Base-by-base conservation (phyloP, 2,888 invertebrate genomes). In the Chrysina gloriosa region DNA sequence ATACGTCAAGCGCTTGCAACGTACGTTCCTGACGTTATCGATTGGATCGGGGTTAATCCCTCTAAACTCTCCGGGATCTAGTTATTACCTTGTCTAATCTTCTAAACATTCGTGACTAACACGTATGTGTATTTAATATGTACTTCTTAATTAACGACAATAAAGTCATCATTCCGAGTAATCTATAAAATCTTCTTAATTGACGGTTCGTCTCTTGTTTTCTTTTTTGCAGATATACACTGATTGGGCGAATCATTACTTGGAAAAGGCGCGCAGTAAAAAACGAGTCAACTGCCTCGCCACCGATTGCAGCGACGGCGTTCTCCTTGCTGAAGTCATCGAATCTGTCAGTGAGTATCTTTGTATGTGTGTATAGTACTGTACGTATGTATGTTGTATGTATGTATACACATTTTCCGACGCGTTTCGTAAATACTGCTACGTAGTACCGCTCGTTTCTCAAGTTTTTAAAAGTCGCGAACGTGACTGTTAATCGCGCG, bases 241-340 rank as follows among this genome's bases (percentile, higher is more conserved):
- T 66, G 97, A 97, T 85, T 97, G 97, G 97, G 97, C 97, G 54
- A 97, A 97, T 84, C 97, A 97, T 81, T 97, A 97, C 84, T 84
- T 97, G 86, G 97, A 97, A 83, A 93, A 96, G 79, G 93, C 94
- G 67, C 89, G 93, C 73, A 94, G 93, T 74, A 93, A 95, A 76
- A 89, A 92, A 69, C 90, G 93, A 78, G 95, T 96, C 72, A 89
- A 89, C 72, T 85, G 86, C 25, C 88, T 97, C 71, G 96, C 97
- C 72, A 87, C 91, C 65, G 97, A 97, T 85, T 93, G 97, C 82
- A 91, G 93, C 34, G 97, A 97, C 87, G 97, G 97, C 1, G 89
- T 96, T 42, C 88, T 97, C 50, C 87, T 97, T 71, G 95, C 96
- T 2, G 96, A 97, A 83, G 94, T 97, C 82, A 91, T 97, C 78